These are phyloP conservation scores for Sesamia nonagrioides DNA, from an alignment of 1,140 invertebrate species.

Conservation along the genomic window DNA sequence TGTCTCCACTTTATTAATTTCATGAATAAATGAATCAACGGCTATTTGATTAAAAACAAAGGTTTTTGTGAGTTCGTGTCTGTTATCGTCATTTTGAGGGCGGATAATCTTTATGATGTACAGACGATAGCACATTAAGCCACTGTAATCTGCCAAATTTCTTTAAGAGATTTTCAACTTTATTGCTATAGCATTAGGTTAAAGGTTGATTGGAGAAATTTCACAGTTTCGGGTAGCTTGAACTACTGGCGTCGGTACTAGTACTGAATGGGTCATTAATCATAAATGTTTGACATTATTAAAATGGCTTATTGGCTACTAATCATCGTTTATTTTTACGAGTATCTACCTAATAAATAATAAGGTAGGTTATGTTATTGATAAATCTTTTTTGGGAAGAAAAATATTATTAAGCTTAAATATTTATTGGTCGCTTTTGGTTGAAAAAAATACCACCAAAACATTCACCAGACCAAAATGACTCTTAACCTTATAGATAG, in stretches of 20 bases:
- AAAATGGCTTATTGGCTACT: not conserved
- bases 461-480: no score
- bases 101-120: slow-evolving; percentile 6
- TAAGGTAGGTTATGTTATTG: not conserved
- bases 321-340: not conserved
- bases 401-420: not conserved
- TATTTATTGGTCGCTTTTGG: not conserved
- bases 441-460: no score
- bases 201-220: no score
- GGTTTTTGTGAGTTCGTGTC: slow-evolving; percentile 10
- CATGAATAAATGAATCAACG: slow-evolving; percentile 23
- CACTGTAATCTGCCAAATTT: no score
- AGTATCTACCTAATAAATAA: no score
- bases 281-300: slow-evolving; percentile 11
- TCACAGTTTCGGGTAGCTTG: no score
- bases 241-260: no score
- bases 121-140: not conserved
- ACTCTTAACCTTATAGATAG: no score
- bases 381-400: not conserved
- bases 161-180: no score
- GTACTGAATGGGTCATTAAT: not conserved
- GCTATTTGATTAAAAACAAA: slow-evolving; percentile 12
- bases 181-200: no score
- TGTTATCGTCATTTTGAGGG: not conserved
- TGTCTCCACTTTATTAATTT: not conserved